Evolutionary conservation across 2,888 invertebrate species (phyloP).

Genomic region (Lampropteryx suffumata): DNA sequence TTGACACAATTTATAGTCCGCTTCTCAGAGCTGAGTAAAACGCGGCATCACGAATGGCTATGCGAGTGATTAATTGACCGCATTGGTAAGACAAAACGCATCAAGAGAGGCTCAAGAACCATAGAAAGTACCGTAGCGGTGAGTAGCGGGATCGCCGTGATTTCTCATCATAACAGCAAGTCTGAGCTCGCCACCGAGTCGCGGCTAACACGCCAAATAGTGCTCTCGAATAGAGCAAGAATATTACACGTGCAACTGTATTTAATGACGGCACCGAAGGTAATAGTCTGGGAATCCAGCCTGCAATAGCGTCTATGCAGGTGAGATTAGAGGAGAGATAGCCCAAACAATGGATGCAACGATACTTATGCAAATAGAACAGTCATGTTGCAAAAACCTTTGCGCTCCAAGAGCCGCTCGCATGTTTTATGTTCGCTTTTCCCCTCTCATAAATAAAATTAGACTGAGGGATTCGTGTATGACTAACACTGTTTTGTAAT

Average conservation of each 20-base stretch:
- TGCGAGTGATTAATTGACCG: conserved; percentile 71
- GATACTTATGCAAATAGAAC: conserved; percentile 64
- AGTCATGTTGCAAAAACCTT: conserved; percentile 56
- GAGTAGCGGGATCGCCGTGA: conserved; percentile 73
- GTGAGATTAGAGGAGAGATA: conserved; percentile 71
- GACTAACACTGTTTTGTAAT: conserved; percentile 65
- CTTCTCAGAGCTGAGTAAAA: conserved; percentile 39
- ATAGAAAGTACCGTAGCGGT: conserved; percentile 76
- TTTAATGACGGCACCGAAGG: conserved; percentile 69
- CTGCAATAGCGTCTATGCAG: conserved; percentile 57
- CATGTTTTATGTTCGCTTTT: conserved; percentile 56
- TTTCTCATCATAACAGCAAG: conserved; percentile 63
- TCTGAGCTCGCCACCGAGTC: conserved; percentile 39
- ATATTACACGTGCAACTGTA: conserved; percentile 75
- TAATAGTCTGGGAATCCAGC: conserved; percentile 75
- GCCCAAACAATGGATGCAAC: conserved; percentile 72
- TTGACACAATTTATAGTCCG: conserved; percentile 31
- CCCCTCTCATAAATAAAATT: conserved; percentile 54
- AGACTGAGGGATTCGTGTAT: conserved; percentile 66
- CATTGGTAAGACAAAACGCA: conserved; percentile 71
- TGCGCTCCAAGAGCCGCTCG: conserved; percentile 48
- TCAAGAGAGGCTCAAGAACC: conserved; percentile 70
- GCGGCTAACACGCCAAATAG: conserved; percentile 67
- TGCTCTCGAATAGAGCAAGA: conserved; percentile 70
- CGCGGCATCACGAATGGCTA: conserved; percentile 45